Conservation (phyloP, 1,140 invertebrate genomes). For the Listronotus oregonensis region DNA sequence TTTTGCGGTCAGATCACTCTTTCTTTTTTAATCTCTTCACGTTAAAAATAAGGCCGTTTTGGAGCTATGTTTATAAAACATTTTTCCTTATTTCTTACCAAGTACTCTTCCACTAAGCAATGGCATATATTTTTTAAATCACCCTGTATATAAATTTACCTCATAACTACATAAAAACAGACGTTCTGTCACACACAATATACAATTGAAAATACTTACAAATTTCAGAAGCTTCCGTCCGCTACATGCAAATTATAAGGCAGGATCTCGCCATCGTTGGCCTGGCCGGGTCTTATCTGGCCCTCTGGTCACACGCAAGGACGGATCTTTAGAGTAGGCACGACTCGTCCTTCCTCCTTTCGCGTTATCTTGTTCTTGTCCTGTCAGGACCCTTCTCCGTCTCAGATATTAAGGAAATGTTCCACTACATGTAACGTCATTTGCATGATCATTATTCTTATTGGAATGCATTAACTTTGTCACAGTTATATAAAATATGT, state of each 20-base stretch:
- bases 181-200: no score
- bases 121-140: no score
- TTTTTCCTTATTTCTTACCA: no score
- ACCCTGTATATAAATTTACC: no score
- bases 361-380: constrained; percentile 41
- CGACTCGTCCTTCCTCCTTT: constrained; percentile 33
- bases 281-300: constrained; percentile 32
- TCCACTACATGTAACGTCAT: constrained; percentile 44
- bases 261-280: constrained; percentile 16
- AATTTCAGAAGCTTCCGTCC: neutral
- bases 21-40: no score
- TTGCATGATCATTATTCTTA: constrained; percentile 43
- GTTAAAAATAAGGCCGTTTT: no score
- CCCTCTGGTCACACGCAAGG: constrained; percentile 36
- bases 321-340: constrained; percentile 35
- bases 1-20: no score
- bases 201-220: no score
- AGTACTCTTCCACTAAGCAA: no score
- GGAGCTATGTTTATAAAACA: no score
- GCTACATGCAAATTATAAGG: constrained; percentile 27
- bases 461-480: constrained; percentile 38
- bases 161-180: no score
- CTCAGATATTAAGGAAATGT: constrained; percentile 45
- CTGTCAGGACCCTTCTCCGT: constrained; percentile 39
- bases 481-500: constrained; percentile 20